Percentiles rank a stretch among this genome's conserved stretches.
phyloP scores from a whole-genome alignment of 2,113 vertebrate genomes.

The Coptodon bakossiorum region DNA sequence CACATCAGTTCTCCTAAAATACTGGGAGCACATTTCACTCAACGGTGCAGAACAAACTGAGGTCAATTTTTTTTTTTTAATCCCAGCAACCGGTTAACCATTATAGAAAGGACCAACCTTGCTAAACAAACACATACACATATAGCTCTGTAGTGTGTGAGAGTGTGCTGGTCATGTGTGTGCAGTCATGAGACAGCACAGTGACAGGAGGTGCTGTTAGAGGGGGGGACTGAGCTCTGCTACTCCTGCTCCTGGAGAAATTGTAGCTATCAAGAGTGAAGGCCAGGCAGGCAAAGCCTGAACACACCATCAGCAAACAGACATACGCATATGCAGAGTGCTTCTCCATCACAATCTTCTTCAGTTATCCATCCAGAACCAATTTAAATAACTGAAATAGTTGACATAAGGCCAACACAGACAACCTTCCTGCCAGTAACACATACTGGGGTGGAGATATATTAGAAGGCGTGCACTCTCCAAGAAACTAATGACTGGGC shows the following conservation, averaged over 20 bases:
- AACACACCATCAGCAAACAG: not conserved
- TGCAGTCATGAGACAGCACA: constrained; percentile 70
- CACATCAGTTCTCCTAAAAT: not conserved
- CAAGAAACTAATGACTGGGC: not conserved
- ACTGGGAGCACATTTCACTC: not conserved
- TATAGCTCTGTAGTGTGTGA: constrained; percentile 1
- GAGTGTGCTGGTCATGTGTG: constrained; percentile 69
- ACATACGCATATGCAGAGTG: not conserved
- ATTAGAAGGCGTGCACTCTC: not conserved
- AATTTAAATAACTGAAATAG: constrained; percentile 34
- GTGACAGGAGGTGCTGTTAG: constrained; percentile 5
- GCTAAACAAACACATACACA: constrained; percentile 8
- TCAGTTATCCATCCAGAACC: constrained; percentile 2
- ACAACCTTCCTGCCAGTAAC: not conserved
- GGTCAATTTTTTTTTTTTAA: not conserved
- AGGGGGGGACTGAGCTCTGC: not conserved
- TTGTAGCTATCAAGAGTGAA: not conserved
- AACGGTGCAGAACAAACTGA: not conserved
- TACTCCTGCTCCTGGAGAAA: not conserved
- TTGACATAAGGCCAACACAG: not conserved
- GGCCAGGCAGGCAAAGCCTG: not conserved
- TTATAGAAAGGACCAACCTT: not conserved
- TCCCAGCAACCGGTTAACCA: not conserved
- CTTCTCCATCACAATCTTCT: not conserved
- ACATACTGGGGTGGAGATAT: not conserved